Conservation (phyloP, 2,797 vertebrate species). For the Danio choprae region DNA sequence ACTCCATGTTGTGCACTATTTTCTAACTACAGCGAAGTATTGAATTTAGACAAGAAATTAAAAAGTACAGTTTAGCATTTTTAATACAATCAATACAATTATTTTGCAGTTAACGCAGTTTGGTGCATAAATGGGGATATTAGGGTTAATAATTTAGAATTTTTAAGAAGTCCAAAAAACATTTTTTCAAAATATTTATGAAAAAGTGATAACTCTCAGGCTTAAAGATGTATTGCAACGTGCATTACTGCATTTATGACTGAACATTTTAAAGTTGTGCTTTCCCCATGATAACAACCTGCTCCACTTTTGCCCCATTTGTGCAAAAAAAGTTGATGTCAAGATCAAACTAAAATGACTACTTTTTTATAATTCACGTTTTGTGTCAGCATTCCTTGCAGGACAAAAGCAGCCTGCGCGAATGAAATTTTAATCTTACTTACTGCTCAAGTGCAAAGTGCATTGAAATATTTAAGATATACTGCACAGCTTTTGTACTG, state of each 20-base stretch:
- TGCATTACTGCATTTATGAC: background rate
- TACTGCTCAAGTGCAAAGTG: constrained; percentile 67
- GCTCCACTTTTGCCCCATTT: constrained; percentile 9
- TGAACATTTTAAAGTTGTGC: background rate
- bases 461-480: constrained; percentile 73
- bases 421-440: constrained; percentile 73
- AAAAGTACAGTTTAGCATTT: constrained; percentile 1
- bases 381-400: constrained; percentile 59
- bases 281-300: background rate
- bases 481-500: constrained; percentile 68
- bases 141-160: background rate
- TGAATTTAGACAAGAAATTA: background rate
- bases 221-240: background rate
- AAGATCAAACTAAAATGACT: background rate
- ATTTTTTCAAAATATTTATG: background rate
- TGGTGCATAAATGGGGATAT: background rate
- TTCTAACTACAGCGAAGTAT: background rate
- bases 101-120: background rate
- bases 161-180: background rate
- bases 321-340: background rate
- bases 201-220: background rate
- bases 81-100: background rate
- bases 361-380: constrained; percentile 68
- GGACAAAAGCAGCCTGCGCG: constrained; percentile 65
- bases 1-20: background rate